A percentile compares a stretch with the other conserved stretches of the same genome.
These are phyloP conservation scores for Spodoptera picta DNA, from an alignment of 2,888 invertebrate species.

Conservation along the genomic window DNA sequence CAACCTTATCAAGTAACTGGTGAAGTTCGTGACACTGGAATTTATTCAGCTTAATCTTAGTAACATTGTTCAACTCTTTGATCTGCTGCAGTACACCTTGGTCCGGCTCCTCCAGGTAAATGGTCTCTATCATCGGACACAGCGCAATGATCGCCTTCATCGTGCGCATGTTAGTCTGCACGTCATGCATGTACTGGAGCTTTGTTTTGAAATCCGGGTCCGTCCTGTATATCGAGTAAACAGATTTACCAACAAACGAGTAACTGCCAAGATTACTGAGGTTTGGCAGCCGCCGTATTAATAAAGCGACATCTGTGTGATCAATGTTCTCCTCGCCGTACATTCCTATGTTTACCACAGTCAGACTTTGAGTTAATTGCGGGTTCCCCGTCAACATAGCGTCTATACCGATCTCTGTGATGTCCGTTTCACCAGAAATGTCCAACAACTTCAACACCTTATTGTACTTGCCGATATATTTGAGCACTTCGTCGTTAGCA, in stretches of 20 bases:
- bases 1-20: constrained; percentile 87
- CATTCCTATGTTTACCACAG: constrained; percentile 91
- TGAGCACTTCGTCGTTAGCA: constrained; percentile 91
- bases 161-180: constrained; percentile 88
- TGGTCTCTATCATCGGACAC: constrained; percentile 90
- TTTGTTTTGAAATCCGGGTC: constrained; percentile 89
- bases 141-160: constrained; percentile 89
- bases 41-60: constrained; percentile 90
- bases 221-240: constrained; percentile 87
- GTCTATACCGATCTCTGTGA: constrained; percentile 90
- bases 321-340: constrained; percentile 92
- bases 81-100: constrained; percentile 85
- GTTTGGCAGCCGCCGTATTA: constrained; percentile 90
- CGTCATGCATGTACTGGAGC: constrained; percentile 91
- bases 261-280: constrained; percentile 90
- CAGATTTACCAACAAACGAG: constrained; percentile 90
- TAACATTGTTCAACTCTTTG: constrained; percentile 83
- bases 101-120: constrained; percentile 90
- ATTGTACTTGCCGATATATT: constrained; percentile 88
- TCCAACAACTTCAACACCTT: constrained; percentile 89
- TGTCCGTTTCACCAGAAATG: constrained; percentile 92
- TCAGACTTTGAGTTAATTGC: constrained; percentile 86
- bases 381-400: constrained; percentile 86
- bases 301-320: constrained; percentile 90
- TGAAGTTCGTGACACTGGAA: constrained; percentile 90